A percentile compares a stretch with the other conserved stretches of the same genome.
Evolutionary conservation across 2,797 vertebrate genomes (phyloP).

Genomic region (Pangasius djambal): DNA sequence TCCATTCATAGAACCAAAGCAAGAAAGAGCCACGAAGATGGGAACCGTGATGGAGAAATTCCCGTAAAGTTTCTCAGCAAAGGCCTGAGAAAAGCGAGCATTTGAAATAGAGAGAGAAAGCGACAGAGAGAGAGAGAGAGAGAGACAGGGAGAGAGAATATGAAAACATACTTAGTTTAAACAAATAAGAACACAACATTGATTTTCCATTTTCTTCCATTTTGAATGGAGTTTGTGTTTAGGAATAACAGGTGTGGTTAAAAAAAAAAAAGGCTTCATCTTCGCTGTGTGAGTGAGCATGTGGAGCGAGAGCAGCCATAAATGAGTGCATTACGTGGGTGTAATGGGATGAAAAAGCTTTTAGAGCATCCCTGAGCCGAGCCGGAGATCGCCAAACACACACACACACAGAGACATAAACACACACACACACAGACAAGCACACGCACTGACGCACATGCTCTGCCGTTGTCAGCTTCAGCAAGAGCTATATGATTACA

Average conservation of each 20-base stretch:
- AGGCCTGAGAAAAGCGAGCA: slow-evolving; percentile 76
- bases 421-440: slow-evolving; percentile 21
- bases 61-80: slow-evolving; percentile 87
- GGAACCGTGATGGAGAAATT: slow-evolving; percentile 88
- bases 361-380: slow-evolving; percentile 49
- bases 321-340: slow-evolving; percentile 53
- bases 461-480: slow-evolving; percentile 45
- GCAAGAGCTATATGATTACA: slow-evolving; percentile 51
- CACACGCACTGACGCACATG: neutral
- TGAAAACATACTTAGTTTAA: slow-evolving; percentile 32
- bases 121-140: slow-evolving; percentile 21
- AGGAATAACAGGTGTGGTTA: slow-evolving; percentile 52
- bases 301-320: slow-evolving; percentile 44
- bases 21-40: slow-evolving; percentile 91
- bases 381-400: slow-evolving; percentile 41
- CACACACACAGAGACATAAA: neutral
- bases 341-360: slow-evolving; percentile 60
- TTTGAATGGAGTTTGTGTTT: slow-evolving; percentile 49
- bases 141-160: slow-evolving; percentile 2
- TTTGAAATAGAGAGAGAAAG: neutral
- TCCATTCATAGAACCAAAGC: slow-evolving; percentile 95
- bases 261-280: slow-evolving; percentile 44
- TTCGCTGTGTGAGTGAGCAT: slow-evolving; percentile 38
- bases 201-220: slow-evolving; percentile 51
- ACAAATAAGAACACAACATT: slow-evolving; percentile 48